Conservation (phyloP, 2,888 invertebrate species). For the Spilosoma lubricipeda region DNA sequence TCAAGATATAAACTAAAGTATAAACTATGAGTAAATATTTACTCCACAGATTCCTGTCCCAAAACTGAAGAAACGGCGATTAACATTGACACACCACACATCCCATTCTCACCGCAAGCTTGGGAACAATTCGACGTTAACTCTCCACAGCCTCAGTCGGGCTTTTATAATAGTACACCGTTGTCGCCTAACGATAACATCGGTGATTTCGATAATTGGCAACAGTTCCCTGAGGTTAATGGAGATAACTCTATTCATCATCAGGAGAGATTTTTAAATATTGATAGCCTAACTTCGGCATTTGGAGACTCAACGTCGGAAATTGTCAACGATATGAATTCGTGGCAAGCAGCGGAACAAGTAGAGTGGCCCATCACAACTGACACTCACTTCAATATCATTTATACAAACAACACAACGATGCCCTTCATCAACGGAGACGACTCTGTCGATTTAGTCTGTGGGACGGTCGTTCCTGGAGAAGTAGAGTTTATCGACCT, state of each 20-base stretch:
- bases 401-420: slow-evolving; percentile 66
- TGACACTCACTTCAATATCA: slow-evolving; percentile 64
- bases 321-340: slow-evolving; percentile 59
- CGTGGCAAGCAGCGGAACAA: slow-evolving; percentile 62
- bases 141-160: slow-evolving; percentile 69
- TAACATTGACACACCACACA: slow-evolving; percentile 79
- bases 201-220: slow-evolving; percentile 57
- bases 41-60: slow-evolving; percentile 67
- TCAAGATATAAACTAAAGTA: no score
- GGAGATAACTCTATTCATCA: slow-evolving; percentile 53
- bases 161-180: slow-evolving; percentile 67
- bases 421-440: slow-evolving; percentile 77
- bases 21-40: no score
- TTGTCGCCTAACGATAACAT: slow-evolving; percentile 71
- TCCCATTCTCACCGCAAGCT: slow-evolving; percentile 78
- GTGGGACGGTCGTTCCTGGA: slow-evolving; percentile 72
- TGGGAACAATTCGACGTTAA: slow-evolving; percentile 77
- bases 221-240: slow-evolving; percentile 52
- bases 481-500: slow-evolving; percentile 75
- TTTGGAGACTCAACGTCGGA: slow-evolving; percentile 73
- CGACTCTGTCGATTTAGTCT: slow-evolving; percentile 75
- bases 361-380: slow-evolving; percentile 62
- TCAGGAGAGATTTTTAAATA: slow-evolving; percentile 73
- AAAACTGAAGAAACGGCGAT: slow-evolving; percentile 74
- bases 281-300: slow-evolving; percentile 75